phyloP scores from a whole-genome alignment of 1,140 invertebrate genomes.

The Notospermus geniculatus region DNA sequence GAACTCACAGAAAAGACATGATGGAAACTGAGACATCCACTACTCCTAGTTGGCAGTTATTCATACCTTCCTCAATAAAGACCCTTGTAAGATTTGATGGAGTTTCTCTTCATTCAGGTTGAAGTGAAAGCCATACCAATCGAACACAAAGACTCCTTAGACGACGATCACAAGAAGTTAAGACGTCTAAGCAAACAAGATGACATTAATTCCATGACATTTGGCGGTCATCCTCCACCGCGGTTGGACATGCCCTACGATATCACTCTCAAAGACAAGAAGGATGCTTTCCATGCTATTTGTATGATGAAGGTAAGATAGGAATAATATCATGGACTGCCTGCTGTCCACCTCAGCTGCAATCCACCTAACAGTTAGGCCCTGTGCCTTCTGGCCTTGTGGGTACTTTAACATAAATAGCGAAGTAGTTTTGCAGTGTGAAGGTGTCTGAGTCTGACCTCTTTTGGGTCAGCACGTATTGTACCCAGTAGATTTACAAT shows the following conservation, averaged over 20 bases:
- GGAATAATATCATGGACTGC: background rate
- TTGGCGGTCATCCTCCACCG: slow-evolving; percentile 69
- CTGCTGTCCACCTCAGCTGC: too few relatives aligned
- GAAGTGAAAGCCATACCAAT: slow-evolving; percentile 73
- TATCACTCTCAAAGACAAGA: slow-evolving; percentile 83
- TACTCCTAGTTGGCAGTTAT: background rate
- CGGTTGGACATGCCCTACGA: slow-evolving; percentile 79
- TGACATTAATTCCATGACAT: slow-evolving; percentile 61
- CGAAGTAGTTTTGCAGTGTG: background rate
- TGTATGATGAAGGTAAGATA: slow-evolving; percentile 82
- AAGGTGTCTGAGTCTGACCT: too few relatives aligned
- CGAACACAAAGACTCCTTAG: slow-evolving; percentile 59
- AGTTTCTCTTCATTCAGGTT: slow-evolving; percentile 56
- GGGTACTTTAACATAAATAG: too few relatives aligned
- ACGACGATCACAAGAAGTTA: slow-evolving; percentile 52
- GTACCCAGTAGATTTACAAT: background rate
- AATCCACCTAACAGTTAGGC: too few relatives aligned
- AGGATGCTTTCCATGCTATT: slow-evolving; percentile 86
- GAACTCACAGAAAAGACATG: background rate
- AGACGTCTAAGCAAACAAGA: slow-evolving; percentile 64
- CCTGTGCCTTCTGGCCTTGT: too few relatives aligned
- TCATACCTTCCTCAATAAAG: background rate
- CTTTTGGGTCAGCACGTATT: too few relatives aligned
- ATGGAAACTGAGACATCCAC: background rate
- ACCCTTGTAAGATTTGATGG: background rate